Base-by-base conservation (phyloP, 2,888 invertebrate species). In the Labia minor region DNA sequence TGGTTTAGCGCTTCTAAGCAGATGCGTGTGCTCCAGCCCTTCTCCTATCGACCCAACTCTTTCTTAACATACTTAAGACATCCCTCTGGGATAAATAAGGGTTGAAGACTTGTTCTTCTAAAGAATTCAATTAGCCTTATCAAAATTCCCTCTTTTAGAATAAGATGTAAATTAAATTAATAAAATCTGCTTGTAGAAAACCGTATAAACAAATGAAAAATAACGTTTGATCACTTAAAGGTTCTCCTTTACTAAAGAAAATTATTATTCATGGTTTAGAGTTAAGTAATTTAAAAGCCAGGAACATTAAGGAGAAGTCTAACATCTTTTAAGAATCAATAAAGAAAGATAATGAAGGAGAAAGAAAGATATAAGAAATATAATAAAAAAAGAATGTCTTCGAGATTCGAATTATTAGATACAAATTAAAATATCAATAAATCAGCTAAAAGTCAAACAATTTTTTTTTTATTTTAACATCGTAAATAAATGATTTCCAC, bases 51-150 rank as follows among this genome's bases (percentile, higher is more conserved):
- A 49, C 49, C 49, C 49, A 49, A 49, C 49, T 49, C 49, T 49
- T 49, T 49, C 49, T 49, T 49, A 49, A 49, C 49, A 49, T 49
- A 49, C 49, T 49, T 49, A 49, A 49, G 49, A 49, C 49, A 49
- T 49, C 49, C 49, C 49, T 49, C 49, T 49, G 49, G 49, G 49
- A 49, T 49, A 49, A 49, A 49, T 10, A 10, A 49, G n/a, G 49
- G 49, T 4, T 16, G 49, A 49, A 49, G 49, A 49, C 49, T 49
- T 49, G 49, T 49, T 49, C 49, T 49, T 49, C 49, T 49, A 49
- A 49, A 49, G 49, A 49, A 49, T 49, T 49, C 49, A 49, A 49
- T 49, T 49, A 49, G 49, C 49, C 49, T 49, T 49, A 49, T 49
- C 49, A 49, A 49, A 49, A 49, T 49, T 49, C 49, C n/a, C 49